These are phyloP conservation scores for Axis porcinus DNA, from an alignment of 2,113 vertebrate genomes.

Conservation along the genomic window DNA sequence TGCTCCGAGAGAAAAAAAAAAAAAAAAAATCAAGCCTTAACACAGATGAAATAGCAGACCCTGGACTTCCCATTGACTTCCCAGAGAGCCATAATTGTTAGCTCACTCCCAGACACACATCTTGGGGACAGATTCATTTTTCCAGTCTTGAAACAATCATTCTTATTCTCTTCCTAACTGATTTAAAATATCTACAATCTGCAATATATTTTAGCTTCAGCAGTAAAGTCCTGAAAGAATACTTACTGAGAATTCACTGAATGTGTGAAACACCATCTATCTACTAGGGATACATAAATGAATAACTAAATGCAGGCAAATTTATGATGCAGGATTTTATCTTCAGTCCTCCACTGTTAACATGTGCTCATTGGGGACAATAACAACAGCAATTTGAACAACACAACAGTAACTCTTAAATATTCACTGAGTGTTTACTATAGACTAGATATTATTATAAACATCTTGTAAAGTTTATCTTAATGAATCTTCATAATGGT, in stretches of 20 bases:
- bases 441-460: background rate
- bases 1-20: background rate
- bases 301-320: background rate
- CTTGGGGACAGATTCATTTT: background rate
- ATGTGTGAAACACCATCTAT: background rate
- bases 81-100: background rate
- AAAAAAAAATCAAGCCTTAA: background rate
- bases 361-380: background rate
- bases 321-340: fast-evolving
- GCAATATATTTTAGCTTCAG: background rate
- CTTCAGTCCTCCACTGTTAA: background rate
- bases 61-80: background rate
- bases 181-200: background rate
- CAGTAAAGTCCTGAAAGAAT: background rate
- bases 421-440: background rate
- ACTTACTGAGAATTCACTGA: background rate
- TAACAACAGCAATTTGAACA: background rate
- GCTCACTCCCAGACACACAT: too few species aligned
- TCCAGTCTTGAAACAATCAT: background rate
- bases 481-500: background rate
- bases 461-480: background rate
- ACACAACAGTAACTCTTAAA: background rate
- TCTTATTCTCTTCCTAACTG: background rate
- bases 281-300: background rate
- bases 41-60: background rate